Base-by-base conservation (phyloP, 2,113 vertebrate species). In the Ptilonorhynchus violaceus region DNA sequence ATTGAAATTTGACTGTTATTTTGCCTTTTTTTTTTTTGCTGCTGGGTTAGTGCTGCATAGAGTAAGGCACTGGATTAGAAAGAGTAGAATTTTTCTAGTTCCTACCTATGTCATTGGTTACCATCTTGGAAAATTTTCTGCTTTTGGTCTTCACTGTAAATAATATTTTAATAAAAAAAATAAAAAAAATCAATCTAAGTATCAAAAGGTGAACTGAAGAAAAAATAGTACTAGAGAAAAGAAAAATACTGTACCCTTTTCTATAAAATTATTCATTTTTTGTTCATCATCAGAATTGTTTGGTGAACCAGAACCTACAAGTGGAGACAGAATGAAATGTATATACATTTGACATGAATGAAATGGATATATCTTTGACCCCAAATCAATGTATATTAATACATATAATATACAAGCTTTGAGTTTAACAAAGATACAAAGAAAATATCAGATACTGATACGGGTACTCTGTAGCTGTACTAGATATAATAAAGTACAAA, bases 51-150 rank as follows among this genome's bases (percentile, higher is more conserved):
- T 96, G 93, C 66, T 98, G 97, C 96, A 97, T 74, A 97, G 91
- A 98, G 70, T 92, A 97, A 98, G 91, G 59, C 76, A 95, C 91
- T 73, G n/a, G 72, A 97, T 98, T 97, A 98, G 96, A 95, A 97
- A 98, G 94, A 98, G 91, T 24, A 98, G 88, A 98, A 96, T 98
- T 97, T 93, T 97, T 98, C 97, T 98, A 97, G 92, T 97, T 98
- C 98, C 98, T 98, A 98, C 98, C 98, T 98, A 98, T 97, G 97
- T 98, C 98, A 98, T 92, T 98, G 97, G 98, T 97, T 98, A 98
- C 98, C 98, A 98, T 99, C 99, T 99, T 99, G 99, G 99, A 99
- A 99, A 99, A 98, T 95, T 98, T 99, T 98, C 99, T 99, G 99
- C 99, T 99, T 99, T 99, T 99, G 97, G 95, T 98, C 98, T 98